Base-by-base conservation (phyloP, 1,140 invertebrate genomes). In the Drosophila funebris region DNA sequence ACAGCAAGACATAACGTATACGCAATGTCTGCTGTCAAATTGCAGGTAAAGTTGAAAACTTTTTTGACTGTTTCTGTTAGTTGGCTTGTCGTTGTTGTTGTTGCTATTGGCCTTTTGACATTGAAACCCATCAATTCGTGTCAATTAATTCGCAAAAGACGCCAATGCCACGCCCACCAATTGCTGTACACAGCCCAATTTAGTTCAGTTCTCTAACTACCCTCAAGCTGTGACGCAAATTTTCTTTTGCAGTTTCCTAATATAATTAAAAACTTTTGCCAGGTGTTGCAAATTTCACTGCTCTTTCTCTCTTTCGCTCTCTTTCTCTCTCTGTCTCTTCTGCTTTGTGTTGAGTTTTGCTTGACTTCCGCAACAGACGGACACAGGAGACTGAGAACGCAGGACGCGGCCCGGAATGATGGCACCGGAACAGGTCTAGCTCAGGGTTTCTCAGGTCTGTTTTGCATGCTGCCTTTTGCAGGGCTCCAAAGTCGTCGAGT, bases 211-310 rank as follows among this genome's bases (percentile, higher is more conserved):
- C 37, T 29, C 37, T 18, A 27, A 31, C 24, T 18, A 50, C 36
- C 61, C 37, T 29, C 36, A 82, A 71, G 54, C 76, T 79, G 54
- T 64, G 73, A 76, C 62, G 76, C 76, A 79, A 82, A 73, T 73
- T 84, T 78, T 84, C 78, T 71, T 64, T 68, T 64, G 66, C 81
- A 58, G 63, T 83, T 67, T 80, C 58, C 64, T 87, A 87, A 87
- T 88, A 87, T 87, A 87, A 87, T 87, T 87, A 88, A 87, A 87
- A 87, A 87, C 83, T 87, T 87, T 88, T 78, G 75, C 83, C 83
- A 87, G 83, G 83, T 87, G 83, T 87, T 87, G 83, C 83, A 87
- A 88, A 87, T 88, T 87, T 87, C 72, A 68, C 48, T 53, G 50
- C 54, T 16, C 54, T 62, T 36, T 46, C 41, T 60, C 27, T 60